Evolutionary conservation across 2,888 invertebrate genomes (phyloP), one percentile per base, ranked within the genome.

Genomic region (Thera britannica): DNA sequence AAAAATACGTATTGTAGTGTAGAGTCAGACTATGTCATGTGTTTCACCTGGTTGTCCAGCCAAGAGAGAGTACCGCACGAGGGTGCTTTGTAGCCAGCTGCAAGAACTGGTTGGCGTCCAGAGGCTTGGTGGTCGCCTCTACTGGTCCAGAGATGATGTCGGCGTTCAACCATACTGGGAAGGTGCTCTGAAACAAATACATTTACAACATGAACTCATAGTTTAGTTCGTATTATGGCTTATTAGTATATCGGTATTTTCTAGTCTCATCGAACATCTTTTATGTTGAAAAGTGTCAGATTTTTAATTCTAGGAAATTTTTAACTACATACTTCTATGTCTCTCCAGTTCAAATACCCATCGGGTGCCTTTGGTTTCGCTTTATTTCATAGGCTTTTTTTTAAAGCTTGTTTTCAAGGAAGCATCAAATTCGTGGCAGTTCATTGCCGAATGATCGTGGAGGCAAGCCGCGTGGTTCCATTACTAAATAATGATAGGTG

Each of bases 81-180:
- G 95, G 94, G 72, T 97, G 96, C 52, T 92, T 87, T 59, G 94
- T 89, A 0, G 94, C 95, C 2, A 95, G 91, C 0, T 84, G 79
- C 38, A 98, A 87, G 87, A 98, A 98, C 68, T 83, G 78, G 3
- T 81, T 83, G 0, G 96, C 89, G 80, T 97, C 94, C 0, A 98
- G 96, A 0, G 97, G 96, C 55, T 80, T 84, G 0, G 91, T 82
- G 11, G 84, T 81, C 2, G 90, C 92, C 7, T 96, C 94, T 0
- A 96, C 95, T 0, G 98, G 98, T 0, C 98, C 98, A 0, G 90
- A 83, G 1, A 97, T 88, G 73, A 98, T 97, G 85, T 98, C 98
- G 0, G 98, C 98, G 85, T 98, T 98, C 67, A 98, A 86, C 97
- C 97, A 98, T 3, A 98, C 83, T 0, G 98, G 98, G 79, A 96